These are phyloP conservation scores for Atta colombica DNA, from an alignment of 1,140 invertebrate genomes.

Conservation along the genomic window DNA sequence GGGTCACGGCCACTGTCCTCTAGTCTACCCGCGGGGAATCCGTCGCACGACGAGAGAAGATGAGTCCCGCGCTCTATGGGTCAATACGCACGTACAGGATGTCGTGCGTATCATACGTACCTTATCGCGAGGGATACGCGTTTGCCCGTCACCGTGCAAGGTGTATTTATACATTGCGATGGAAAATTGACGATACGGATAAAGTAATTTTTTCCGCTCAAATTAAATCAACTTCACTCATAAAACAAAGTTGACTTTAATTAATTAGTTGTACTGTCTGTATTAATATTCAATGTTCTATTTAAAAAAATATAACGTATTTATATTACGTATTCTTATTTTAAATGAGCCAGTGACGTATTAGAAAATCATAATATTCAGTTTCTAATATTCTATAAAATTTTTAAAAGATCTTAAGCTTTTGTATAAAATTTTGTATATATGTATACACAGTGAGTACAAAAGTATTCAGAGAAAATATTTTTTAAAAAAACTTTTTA, in stretches of 20 bases:
- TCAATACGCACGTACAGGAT: conserved; percentile 36
- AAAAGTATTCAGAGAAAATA: too few species aligned
- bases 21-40: conserved; percentile 82
- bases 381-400: not conserved
- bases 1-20: conserved; percentile 86
- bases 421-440: not conserved
- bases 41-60: conserved; percentile 65
- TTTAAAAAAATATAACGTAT: not conserved
- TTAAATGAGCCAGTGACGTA: not conserved
- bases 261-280: not conserved
- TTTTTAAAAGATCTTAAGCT: not conserved
- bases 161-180: not conserved
- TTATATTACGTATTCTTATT: not conserved
- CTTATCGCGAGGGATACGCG: not conserved
- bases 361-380: not conserved
- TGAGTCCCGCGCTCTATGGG: conserved; percentile 54
- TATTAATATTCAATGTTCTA: not conserved
- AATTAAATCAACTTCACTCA: not conserved
- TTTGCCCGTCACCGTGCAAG: not conserved
- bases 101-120: not conserved
- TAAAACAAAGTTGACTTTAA: not conserved
- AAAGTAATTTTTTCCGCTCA: conserved; percentile 1
- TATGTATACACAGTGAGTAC: too few species aligned
- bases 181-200: not conserved
- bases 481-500: too few species aligned